Evolutionary conservation across 2,888 invertebrate species (phyloP).

Genomic region (Philopedon plagiatum): DNA sequence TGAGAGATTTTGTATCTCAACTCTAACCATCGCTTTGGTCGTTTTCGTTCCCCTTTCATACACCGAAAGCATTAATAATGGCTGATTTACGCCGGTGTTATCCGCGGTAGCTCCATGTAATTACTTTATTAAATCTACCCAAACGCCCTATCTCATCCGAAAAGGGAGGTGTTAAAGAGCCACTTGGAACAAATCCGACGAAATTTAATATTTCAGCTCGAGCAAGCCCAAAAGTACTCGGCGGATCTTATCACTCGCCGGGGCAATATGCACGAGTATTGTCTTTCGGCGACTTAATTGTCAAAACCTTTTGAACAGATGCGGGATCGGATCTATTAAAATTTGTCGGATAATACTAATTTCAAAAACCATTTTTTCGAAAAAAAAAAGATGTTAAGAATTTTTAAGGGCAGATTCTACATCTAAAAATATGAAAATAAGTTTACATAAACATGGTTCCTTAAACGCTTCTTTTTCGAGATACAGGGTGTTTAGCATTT

Average conservation of each 20-base stretch:
- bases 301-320: too few relatives aligned
- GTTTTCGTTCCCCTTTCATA: conserved; percentile 53
- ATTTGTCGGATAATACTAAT: too few relatives aligned
- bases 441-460: too few relatives aligned
- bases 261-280: background rate
- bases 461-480: too few relatives aligned
- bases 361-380: too few relatives aligned
- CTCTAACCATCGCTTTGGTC: conserved; percentile 25
- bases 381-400: too few relatives aligned
- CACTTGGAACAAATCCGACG: conserved; percentile 21
- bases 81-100: conserved; percentile 63
- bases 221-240: background rate
- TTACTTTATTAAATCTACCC: conserved; percentile 62
- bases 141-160: conserved; percentile 43
- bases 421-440: too few relatives aligned
- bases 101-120: conserved; percentile 61
- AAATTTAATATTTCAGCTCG: conserved; percentile 28
- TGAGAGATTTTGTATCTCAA: conserved; percentile 37
- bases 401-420: too few relatives aligned
- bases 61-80: conserved; percentile 60
- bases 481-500: too few relatives aligned
- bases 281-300: too few relatives aligned
- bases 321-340: too few relatives aligned
- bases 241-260: background rate
- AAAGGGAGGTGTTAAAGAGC: conserved; percentile 20